Base-by-base conservation (phyloP, 2,797 vertebrate genomes). In the Botia kubotai region DNA sequence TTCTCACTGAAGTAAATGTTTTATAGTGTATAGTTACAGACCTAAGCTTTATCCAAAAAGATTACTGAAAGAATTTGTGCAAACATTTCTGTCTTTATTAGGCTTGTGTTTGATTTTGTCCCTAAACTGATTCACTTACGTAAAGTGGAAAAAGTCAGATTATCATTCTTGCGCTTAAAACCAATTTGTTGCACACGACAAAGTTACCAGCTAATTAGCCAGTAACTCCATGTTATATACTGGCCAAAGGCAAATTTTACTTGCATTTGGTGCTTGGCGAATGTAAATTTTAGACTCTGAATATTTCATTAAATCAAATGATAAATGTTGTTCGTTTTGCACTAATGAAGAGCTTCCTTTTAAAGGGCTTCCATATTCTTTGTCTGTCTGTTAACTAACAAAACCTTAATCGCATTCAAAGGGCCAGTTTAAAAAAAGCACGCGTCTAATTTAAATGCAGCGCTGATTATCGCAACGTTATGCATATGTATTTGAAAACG, bases 401-500 rank as follows among this genome's bases (percentile, higher is more conserved):
- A 81, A 84, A 73, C 60, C 68, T 50, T 73, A 77, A 69, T 77
- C 46, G 74, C 71, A 72, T 77, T 80, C 65, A 16, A 12, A 72
- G 13, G 58, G 33, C 68, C 36, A 11, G 8, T 66, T 68, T 10
- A 70, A 36, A 11, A 67, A 53, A 71, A 75, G 50, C 60, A 79
- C 21, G 5, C 52, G 73, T 83, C 48, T 72, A 67, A 60, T 84
- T 77, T n/a, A 83, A 73, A 81, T 76, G 75, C 52, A 50, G 72
- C 39, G 48, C 73, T 71, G 63, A 82, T 80, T 82, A 81, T 77
- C 68, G 50, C 16, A 26, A 53, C 7, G 29, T 52, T 62, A 73
- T 73, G 84, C 84, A 86, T 62, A 84, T 75, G 71, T 79, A 82
- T 85, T 77, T 65, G 72, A 82, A 82, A 86, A 78, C 70, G 74